Evolutionary conservation across 2,888 invertebrate species (phyloP).

Genomic region (Aricia artaxerxes): DNA sequence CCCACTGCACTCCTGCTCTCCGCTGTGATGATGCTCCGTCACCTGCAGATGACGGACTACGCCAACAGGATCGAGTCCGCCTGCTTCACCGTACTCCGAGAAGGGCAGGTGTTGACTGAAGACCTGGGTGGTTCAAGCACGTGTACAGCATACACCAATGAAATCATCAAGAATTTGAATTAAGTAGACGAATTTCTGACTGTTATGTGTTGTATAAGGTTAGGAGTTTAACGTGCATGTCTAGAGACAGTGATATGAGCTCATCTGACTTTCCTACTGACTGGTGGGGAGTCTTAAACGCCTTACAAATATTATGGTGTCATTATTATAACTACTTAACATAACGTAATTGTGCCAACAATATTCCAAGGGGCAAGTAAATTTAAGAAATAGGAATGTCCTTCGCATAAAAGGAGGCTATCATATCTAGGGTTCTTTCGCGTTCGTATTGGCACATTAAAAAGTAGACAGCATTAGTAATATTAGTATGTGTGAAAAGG

Average conservation of each 20-base stretch:
- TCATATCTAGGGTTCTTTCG: too few species aligned
- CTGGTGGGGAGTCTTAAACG: too few species aligned
- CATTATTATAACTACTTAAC: too few species aligned
- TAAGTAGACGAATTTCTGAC: conserved; percentile 38
- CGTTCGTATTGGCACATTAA: too few species aligned
- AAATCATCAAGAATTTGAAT: conserved; percentile 82
- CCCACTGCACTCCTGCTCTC: conserved; percentile 98
- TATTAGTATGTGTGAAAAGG: too few species aligned
- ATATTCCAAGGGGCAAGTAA: too few species aligned
- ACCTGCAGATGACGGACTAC: conserved; percentile 88
- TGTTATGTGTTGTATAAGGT: conserved; percentile 6
- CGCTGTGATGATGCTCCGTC: conserved; percentile 98
- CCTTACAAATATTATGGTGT: too few species aligned
- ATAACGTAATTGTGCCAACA: too few species aligned
- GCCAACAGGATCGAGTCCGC: conserved; percentile 91
- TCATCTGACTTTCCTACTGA: too few species aligned
- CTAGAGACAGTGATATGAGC: background rate
- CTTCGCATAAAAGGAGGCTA: too few species aligned
- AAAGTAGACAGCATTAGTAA: too few species aligned
- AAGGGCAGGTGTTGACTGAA: conserved; percentile 90
- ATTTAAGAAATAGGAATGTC: too few species aligned
- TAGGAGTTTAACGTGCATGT: background rate
- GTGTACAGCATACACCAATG: conserved; percentile 96
- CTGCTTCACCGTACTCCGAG: conserved; percentile 92
- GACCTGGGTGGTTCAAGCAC: conserved; percentile 96